Base-by-base conservation (phyloP, 1,140 invertebrate species). In the Drosophila burlai region DNA sequence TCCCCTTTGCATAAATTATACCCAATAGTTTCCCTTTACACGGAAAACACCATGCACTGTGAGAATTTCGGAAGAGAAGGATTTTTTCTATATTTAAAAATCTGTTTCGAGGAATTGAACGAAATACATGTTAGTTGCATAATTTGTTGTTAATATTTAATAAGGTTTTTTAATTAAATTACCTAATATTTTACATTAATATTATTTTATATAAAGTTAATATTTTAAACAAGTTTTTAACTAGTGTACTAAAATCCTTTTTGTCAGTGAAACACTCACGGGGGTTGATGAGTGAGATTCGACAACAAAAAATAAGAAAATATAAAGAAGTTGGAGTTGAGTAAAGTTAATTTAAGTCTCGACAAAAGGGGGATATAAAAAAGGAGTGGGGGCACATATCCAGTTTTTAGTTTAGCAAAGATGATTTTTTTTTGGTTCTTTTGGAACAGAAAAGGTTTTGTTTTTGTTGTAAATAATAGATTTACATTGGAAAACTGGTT, bases 301-400 rank as follows among this genome's bases (percentile, higher is more conserved):
- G n/a, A 43, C n/a, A 40, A 54, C 0, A 43, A 49, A 67, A 52
- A 64, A 36, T 9, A 31, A 31, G 59, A 55, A 73, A 52, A 64
- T 50, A 60, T 58, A 40, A 61, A 78, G 63, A 59, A 36, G 31
- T 67, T 65, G 60, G 68, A 77, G 72, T 80, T 66, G 60, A 73
- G 57, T 81, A 47, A 73, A 84, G 73, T 81, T 84, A 84, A 84
- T 84, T 84, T 77, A 84, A 76, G 74, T 68, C 64, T 74, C 61
- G 21, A 29, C 18, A 46, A 68, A 46, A 26, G 49, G 43, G 62
- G 62, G 38, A 49, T 58, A 11, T 49, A 8, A 55, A 11, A 38
- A 36, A 24, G n/a, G 50, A 72, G 73, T 58, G 43, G 71, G 45
- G 65, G 58, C 54, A 66, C 15, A 40, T 62, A 81, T 63, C 73